phyloP scores from a whole-genome alignment of 2,888 invertebrate species.

The Brassicogethes aeneus region DNA sequence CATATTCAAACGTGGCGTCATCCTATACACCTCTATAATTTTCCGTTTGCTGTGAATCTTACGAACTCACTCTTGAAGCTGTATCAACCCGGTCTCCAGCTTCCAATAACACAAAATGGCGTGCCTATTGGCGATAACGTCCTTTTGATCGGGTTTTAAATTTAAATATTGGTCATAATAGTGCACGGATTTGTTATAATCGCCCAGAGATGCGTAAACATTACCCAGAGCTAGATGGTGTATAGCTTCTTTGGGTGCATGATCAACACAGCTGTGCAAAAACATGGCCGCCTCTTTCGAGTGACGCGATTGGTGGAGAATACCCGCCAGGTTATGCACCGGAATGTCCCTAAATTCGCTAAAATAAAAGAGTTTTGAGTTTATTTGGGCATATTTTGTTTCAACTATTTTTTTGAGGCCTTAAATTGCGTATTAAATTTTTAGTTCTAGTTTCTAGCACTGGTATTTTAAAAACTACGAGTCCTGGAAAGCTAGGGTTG shows the following conservation, averaged over 20 bases:
- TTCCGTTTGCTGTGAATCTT: too few species aligned
- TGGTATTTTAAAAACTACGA: too few species aligned
- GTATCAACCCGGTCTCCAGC: slow-evolving; percentile 44
- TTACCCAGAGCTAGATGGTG: slow-evolving; percentile 64
- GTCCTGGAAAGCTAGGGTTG: too few species aligned
- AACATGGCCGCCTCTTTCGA: slow-evolving; percentile 65
- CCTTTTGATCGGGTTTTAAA: slow-evolving; percentile 52
- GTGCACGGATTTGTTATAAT: slow-evolving; percentile 61
- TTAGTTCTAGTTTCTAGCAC: too few species aligned
- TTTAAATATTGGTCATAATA: slow-evolving; percentile 59
- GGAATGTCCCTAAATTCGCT: slow-evolving; percentile 66
- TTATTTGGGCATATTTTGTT: too few species aligned
- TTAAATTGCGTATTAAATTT: slow-evolving; percentile 1
- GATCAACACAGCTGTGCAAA: slow-evolving; percentile 63
- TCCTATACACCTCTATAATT: too few species aligned
- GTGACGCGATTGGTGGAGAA: slow-evolving; percentile 58
- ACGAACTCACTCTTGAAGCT: slow-evolving; percentile 54
- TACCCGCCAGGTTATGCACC: slow-evolving; percentile 61
- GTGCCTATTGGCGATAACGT: slow-evolving; percentile 52
- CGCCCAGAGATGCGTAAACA: slow-evolving; percentile 60
- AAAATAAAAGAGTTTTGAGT: too few species aligned
- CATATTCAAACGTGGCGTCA: too few species aligned
- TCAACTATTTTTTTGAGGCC: too few species aligned
- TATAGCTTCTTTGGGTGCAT: slow-evolving; percentile 51
- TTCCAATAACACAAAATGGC: slow-evolving; percentile 61